phyloP scores from a whole-genome alignment of 2,113 vertebrate species.

The Numida meleagris region DNA sequence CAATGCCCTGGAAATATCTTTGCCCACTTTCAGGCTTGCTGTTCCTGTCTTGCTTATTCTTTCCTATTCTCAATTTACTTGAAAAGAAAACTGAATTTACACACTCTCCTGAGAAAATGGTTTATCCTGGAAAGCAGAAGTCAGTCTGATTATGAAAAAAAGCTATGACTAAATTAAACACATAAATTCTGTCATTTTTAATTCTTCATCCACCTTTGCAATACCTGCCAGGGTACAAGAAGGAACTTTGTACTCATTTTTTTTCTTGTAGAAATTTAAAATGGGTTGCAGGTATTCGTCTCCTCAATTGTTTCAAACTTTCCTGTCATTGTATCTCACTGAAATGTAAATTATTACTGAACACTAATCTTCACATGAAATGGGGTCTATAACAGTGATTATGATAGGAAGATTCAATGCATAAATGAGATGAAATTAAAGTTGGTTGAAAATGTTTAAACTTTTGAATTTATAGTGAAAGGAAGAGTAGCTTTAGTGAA shows the following conservation, averaged over 20 bases:
- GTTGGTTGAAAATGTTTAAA: neutral
- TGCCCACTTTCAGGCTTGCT: neutral
- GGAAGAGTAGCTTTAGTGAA: neutral
- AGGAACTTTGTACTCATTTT: neutral
- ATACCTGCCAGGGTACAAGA: neutral
- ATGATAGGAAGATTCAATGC: neutral
- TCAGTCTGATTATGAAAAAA: neutral
- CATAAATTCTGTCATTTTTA: neutral
- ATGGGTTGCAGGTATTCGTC: neutral
- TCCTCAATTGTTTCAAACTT: neutral
- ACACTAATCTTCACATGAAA: neutral
- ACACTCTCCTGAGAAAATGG: neutral
- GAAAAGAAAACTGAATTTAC: neutral
- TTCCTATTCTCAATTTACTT: neutral
- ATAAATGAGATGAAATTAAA: neutral
- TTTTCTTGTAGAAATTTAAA: neutral
- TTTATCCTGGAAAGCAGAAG: neutral
- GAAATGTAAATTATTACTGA: neutral
- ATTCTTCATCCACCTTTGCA: neutral
- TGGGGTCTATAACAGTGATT: accelerated
- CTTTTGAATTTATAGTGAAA: neutral
- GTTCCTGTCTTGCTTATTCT: neutral
- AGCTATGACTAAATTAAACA: neutral
- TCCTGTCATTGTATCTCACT: neutral
- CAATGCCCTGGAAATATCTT: neutral